Conservation (phyloP, 92 coral and sea anemone species). For the Palythoa grandis region DNA sequence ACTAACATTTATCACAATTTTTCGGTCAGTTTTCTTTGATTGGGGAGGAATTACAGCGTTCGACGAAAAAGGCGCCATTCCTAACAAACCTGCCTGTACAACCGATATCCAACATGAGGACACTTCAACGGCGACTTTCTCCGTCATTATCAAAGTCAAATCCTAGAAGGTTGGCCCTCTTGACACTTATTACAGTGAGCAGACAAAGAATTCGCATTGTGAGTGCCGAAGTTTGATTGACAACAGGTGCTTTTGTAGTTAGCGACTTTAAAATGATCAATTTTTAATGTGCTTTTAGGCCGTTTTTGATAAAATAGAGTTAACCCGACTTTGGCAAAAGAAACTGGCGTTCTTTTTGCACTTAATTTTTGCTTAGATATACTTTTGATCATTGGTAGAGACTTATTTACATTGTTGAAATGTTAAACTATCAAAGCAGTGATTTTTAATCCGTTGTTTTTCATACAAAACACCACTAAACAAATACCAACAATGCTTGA, state of each 20-base stretch:
- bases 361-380: background rate
- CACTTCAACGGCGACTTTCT: background rate
- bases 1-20: conserved; percentile 83
- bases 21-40: conserved; percentile 69
- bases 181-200: conserved; percentile 7
- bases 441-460: background rate
- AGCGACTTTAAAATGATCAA: conserved; percentile 27
- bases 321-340: background rate
- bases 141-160: background rate
- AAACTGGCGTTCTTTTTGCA: background rate
- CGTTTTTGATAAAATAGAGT: conserved; percentile 39
- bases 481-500: conserved; percentile 3
- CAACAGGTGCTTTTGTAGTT: conserved; percentile 9
- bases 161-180: background rate
- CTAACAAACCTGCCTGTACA: conserved; percentile 74
- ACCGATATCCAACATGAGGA: conserved; percentile 74
- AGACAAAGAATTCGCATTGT: conserved; percentile 7
- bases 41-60: conserved; percentile 60
- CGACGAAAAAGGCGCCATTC: conserved; percentile 78
- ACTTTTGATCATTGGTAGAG: background rate
- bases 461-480: conserved; percentile 7
- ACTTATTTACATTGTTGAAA: background rate
- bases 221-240: conserved; percentile 15
- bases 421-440: background rate
- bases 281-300: conserved; percentile 34